phyloP scores from a whole-genome alignment of 2,113 vertebrate species.

The Heptranchias perlo region DNA sequence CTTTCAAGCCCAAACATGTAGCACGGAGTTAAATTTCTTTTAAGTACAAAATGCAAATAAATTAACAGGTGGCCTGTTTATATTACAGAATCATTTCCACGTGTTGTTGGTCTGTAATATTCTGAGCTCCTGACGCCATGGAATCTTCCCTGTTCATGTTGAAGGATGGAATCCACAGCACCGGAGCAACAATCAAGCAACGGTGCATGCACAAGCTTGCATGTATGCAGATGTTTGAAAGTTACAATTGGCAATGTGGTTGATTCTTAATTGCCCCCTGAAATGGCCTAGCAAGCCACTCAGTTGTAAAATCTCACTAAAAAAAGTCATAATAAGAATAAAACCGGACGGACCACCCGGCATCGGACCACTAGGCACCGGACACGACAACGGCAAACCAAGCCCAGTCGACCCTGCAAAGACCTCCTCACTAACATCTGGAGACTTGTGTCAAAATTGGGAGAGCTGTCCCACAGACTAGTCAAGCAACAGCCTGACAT shows the following conservation, averaged over 20 bases:
- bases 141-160: not conserved
- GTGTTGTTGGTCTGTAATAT: not conserved
- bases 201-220: not conserved
- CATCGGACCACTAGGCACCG: too few relatives aligned
- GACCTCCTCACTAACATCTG: too few relatives aligned
- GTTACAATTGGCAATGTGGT: not conserved
- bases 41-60: not conserved
- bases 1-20: not conserved
- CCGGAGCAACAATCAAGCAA: not conserved
- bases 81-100: not conserved
- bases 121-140: not conserved
- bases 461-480: too few relatives aligned
- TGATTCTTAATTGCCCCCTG: too few relatives aligned
- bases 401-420: too few relatives aligned
- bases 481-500: too few relatives aligned
- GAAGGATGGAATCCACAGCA: not conserved
- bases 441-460: too few relatives aligned
- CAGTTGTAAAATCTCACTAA: too few relatives aligned
- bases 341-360: too few relatives aligned
- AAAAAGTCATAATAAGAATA: too few relatives aligned
- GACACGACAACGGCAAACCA: too few relatives aligned
- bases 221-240: not conserved
- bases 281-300: too few relatives aligned
- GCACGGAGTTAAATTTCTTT: not conserved
- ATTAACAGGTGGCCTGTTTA: not conserved